Percentiles rank a stretch among this genome's conserved stretches.
These are phyloP conservation scores for Hydrotaea cyrtoneurina DNA, from an alignment of 2,888 invertebrate species.

Conservation along the genomic window DNA sequence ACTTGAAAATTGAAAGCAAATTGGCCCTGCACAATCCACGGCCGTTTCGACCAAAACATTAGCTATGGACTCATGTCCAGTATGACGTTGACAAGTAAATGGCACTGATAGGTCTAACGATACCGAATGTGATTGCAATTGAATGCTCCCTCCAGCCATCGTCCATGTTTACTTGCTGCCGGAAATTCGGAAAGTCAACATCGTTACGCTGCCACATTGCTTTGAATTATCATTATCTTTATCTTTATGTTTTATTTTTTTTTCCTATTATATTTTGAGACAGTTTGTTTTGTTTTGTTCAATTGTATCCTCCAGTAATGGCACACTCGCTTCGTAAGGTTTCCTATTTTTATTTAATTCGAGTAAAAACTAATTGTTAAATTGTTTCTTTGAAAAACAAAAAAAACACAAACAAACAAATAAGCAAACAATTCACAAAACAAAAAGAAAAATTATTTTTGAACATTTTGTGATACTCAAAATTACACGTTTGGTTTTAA, in stretches of 20 bases:
- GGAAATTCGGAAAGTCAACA: no score
- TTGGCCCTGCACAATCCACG: background rate
- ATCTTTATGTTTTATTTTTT: background rate
- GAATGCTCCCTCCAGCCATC: no score
- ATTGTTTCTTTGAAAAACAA: background rate
- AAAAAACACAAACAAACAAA: slow-evolving; percentile 42
- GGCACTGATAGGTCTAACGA: no score
- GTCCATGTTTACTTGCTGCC: no score
- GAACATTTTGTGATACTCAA: slow-evolving; percentile 80
- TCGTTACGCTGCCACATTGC: slow-evolving; percentile 51
- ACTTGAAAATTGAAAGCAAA: slow-evolving; percentile 23
- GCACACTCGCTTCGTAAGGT: slow-evolving; percentile 62
- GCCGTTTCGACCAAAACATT: no score
- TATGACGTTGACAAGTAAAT: no score
- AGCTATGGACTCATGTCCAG: no score
- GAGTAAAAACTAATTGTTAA: slow-evolving; percentile 22
- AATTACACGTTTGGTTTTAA: slow-evolving; percentile 74
- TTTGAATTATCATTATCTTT: slow-evolving; percentile 28
- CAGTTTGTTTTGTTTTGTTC: background rate
- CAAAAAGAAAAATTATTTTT: slow-evolving; percentile 71
- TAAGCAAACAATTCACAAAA: slow-evolving; percentile 32
- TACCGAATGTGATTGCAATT: no score
- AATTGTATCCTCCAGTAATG: slow-evolving; percentile 38
- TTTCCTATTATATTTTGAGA: background rate
- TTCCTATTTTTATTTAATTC: slow-evolving; percentile 55